Conservation (phyloP, 1,140 invertebrate species). For the Zaprionus kolodkinae region DNA sequence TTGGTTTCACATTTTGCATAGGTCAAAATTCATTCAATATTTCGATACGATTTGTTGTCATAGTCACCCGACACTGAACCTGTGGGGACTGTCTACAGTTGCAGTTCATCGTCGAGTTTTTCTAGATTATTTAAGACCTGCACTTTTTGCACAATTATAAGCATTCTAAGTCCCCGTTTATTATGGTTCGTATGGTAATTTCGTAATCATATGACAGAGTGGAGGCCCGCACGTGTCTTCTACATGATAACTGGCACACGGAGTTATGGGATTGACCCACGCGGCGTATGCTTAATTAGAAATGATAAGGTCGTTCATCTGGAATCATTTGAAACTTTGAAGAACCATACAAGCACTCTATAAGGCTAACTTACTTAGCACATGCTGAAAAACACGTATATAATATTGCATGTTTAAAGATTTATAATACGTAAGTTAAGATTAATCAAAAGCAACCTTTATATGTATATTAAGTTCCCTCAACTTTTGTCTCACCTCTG, state of each 20-base stretch:
- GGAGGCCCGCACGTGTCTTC: background rate
- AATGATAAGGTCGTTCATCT: background rate
- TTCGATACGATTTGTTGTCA: background rate
- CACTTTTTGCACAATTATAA: background rate
- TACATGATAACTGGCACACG: background rate
- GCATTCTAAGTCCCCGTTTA: background rate
- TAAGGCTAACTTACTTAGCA: no score
- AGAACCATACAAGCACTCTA: no score
- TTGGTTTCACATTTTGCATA: slow-evolving; percentile 3
- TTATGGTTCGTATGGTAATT: background rate
- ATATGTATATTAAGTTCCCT: no score
- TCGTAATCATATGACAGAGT: background rate
- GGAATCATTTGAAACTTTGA: no score
- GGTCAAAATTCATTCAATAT: slow-evolving; percentile 6
- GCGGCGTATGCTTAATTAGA: slow-evolving; percentile 1
- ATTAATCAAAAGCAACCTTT: background rate
- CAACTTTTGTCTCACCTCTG: background rate
- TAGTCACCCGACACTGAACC: background rate
- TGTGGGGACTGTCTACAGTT: background rate
- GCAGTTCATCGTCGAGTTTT: background rate
- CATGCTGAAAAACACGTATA: no score
- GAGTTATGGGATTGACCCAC: background rate
- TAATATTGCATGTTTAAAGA: no score
- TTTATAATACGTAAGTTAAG: background rate
- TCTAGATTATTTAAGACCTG: background rate